These are phyloP conservation scores for Ciconia maguari DNA, from an alignment of 2,113 vertebrate species.

Conservation along the genomic window DNA sequence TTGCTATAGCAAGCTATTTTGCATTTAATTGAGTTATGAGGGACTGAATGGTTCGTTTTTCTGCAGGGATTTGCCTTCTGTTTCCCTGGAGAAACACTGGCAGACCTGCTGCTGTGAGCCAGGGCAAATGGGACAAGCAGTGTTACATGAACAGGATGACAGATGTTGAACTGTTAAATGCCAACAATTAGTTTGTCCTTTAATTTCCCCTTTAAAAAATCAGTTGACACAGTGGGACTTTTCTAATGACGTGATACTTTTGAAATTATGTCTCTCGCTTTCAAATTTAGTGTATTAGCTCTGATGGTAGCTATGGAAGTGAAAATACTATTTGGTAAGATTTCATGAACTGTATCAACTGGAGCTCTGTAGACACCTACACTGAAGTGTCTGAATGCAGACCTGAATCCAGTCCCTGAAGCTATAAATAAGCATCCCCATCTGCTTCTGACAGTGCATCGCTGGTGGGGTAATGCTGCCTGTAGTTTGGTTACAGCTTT, in stretches of 20 bases:
- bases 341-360: constrained; percentile 27
- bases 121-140: background rate
- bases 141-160: background rate
- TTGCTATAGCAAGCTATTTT: background rate
- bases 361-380: constrained; percentile 41
- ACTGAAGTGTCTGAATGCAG: constrained; percentile 29
- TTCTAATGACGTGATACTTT: background rate
- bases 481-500: constrained; percentile 15
- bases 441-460: constrained; percentile 30
- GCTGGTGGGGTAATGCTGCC: background rate
- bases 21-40: background rate
- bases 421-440: constrained; percentile 60
- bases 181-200: background rate
- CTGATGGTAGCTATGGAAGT: background rate
- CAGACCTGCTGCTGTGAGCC: background rate
- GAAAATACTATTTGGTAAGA: background rate
- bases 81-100: background rate
- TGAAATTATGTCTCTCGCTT: background rate
- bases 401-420: background rate
- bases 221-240: background rate
- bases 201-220: background rate
- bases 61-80: background rate
- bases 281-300: background rate
- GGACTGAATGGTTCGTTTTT: background rate
- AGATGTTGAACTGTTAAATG: background rate